phyloP scores from a whole-genome alignment of 2,113 vertebrate species.

The Kobus ellipsiprymnus region DNA sequence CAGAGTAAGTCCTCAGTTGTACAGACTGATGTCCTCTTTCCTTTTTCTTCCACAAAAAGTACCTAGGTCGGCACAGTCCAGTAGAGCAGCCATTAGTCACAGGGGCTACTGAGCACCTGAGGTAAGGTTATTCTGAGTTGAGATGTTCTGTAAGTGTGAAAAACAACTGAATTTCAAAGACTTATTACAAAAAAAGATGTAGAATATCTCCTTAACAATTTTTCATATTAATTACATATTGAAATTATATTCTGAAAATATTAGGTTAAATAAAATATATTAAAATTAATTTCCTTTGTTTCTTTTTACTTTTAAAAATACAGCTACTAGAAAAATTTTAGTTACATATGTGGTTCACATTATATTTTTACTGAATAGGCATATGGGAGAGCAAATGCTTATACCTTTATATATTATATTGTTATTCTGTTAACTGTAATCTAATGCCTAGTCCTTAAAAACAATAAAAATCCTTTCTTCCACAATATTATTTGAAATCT shows the following conservation, averaged over 20 bases:
- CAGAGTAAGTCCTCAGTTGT: neutral
- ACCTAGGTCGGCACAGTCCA: neutral
- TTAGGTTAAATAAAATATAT: neutral
- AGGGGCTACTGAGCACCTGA: neutral
- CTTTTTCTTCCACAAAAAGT: neutral
- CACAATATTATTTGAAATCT: conserved; percentile 18
- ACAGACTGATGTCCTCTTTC: neutral
- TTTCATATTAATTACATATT: neutral
- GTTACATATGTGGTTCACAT: neutral
- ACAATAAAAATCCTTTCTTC: conserved; percentile 28
- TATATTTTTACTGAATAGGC: neutral
- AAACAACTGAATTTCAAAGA: neutral
- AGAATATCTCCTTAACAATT: neutral
- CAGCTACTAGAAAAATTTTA: neutral
- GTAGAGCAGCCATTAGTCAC: neutral
- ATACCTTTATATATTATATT: neutral
- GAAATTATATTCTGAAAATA: neutral
- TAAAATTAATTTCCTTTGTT: neutral
- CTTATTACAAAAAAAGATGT: neutral
- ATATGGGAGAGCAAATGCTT: neutral
- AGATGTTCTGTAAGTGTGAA: neutral
- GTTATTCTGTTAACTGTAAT: neutral
- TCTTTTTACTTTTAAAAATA: neutral
- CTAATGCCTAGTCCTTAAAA: neutral
- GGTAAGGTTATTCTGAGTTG: neutral